A percentile compares a stretch with the other conserved stretches of the same genome.
Evolutionary conservation across 2,797 vertebrate genomes (phyloP).

Genomic region (Hydrocynus forskahlii): DNA sequence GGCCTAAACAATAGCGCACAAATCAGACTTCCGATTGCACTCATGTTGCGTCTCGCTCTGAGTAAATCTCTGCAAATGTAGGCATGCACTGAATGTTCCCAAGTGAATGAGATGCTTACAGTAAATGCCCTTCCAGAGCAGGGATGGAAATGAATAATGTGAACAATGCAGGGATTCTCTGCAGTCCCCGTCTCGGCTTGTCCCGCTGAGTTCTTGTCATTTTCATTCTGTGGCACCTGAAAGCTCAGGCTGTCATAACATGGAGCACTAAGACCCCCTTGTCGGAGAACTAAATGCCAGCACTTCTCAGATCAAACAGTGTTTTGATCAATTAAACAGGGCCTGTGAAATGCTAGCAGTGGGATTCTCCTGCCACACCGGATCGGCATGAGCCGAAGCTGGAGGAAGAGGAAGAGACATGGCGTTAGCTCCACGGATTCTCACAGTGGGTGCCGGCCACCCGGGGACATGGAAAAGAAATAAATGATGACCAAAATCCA

Average conservation of each 20-base stretch:
- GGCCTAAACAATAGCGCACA: constrained; percentile 1
- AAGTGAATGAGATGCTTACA: constrained; percentile 23
- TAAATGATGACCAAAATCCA: constrained; percentile 11
- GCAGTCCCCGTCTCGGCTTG: neutral
- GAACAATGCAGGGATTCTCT: constrained; percentile 22
- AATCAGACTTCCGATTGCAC: constrained; percentile 18
- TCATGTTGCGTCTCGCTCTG: constrained; percentile 12
- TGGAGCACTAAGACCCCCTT: constrained; percentile 18
- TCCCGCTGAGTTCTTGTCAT: constrained; percentile 37
- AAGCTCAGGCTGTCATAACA: constrained; percentile 51
- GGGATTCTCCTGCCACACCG: constrained; percentile 53
- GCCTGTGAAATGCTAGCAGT: constrained; percentile 67
- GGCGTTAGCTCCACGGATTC: neutral
- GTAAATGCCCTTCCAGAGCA: constrained; percentile 22
- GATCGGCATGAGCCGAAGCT: neutral
- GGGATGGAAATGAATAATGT: constrained; percentile 38
- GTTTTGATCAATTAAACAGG: constrained; percentile 69
- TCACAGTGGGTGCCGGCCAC: neutral
- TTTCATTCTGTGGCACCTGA: constrained; percentile 47
- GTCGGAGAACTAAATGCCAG: constrained; percentile 65
- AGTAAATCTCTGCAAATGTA: constrained; percentile 17
- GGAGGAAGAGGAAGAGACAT: neutral
- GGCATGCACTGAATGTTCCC: neutral
- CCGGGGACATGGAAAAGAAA: neutral
- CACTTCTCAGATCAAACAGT: constrained; percentile 66